Base-by-base conservation (phyloP, 2,888 invertebrate species). In the Crepidodera aurea region DNA sequence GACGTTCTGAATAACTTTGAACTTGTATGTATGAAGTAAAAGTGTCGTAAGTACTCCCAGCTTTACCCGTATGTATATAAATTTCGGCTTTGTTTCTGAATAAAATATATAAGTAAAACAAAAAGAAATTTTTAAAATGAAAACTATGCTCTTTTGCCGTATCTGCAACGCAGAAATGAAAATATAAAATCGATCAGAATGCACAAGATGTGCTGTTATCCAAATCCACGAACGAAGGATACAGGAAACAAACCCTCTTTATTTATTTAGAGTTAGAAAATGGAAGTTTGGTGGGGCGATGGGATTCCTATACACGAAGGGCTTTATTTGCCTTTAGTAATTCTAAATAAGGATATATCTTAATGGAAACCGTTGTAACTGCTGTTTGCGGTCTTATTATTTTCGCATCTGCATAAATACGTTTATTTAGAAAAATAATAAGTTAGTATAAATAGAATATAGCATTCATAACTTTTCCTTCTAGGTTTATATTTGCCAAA, bases 121-220 rank as follows among this genome's bases (percentile, higher is more conserved):
- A 13, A 37, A n/a, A 37, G 4, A 42, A 44, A 44, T 22, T 44
- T 22, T 22, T 44, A 44, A 25, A 25, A 25, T 19, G 25, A 44
- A 25, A 22, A 44, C 22, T n/a, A 44, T 44, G 55, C 44, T 32
- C 44, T 15, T 44, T 55, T 32, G 42, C 1, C n/a, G 32, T 55
- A 19, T 44, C 29, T 55, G 44, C 42, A 55, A 55, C 55, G 32
- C 37, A 51, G 51, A 51, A 44, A 42, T 32, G 32, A 55, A 32
- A 55, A 44, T 32, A 44, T 55, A 55, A 55, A 44, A 55, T 55
- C 55, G 44, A 55, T 55, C 29, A 55, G 44, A 55, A 44, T 55
- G 19, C 44, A 55, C 44, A 55, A 27, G 55, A 40, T 53, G 39
- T 55, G 42, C 39, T 55, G 42, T 44, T 42, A 55, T 44, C 42